Percentiles rank a stretch among this genome's conserved stretches.
These are phyloP conservation scores for Notamacropus eugenii DNA, from an alignment of 2,797 vertebrate species.

Conservation along the genomic window DNA sequence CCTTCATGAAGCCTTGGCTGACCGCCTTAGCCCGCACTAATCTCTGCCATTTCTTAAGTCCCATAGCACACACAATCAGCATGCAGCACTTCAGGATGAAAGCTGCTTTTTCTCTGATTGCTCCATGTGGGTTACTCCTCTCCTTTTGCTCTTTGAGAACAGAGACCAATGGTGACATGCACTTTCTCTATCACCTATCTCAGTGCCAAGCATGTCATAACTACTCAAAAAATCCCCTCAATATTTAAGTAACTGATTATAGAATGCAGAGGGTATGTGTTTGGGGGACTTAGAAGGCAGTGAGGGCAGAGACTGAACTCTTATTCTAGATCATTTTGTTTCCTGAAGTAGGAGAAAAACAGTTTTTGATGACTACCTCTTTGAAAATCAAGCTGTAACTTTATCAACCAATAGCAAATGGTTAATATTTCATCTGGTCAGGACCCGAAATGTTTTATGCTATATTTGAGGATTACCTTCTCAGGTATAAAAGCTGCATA, in stretches of 20 bases:
- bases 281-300: background rate
- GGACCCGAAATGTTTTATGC: background rate
- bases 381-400: background rate
- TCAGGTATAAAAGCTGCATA: background rate
- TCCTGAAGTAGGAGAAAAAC: background rate
- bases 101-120: background rate
- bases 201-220: background rate
- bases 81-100: background rate
- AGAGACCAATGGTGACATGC: background rate
- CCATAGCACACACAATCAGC: background rate
- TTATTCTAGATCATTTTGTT: background rate
- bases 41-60: background rate
- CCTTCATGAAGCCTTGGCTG: background rate
- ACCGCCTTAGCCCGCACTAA: background rate
- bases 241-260: background rate
- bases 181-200: background rate
- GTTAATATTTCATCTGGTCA: background rate
- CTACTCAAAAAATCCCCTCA: background rate
- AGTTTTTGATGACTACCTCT: background rate
- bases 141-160: background rate
- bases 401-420: background rate
- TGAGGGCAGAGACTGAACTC: background rate
- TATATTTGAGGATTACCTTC: background rate
- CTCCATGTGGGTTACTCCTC: background rate
- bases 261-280: background rate